Evolutionary conservation across 2,113 vertebrate species (phyloP), one percentile per base, ranked within the genome.

Genomic region (Fulmarus glacialis): DNA sequence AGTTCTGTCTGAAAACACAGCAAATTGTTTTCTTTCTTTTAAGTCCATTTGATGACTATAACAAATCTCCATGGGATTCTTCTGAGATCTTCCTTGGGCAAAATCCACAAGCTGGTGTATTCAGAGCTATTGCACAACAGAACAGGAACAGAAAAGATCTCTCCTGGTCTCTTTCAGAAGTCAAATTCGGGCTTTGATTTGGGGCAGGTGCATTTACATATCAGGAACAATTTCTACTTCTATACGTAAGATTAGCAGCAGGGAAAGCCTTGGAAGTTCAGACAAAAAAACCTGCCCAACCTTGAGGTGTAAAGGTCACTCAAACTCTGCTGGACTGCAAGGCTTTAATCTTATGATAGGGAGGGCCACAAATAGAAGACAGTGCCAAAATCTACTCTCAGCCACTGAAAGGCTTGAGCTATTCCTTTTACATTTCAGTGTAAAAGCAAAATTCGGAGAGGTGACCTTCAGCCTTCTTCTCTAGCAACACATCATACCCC

Each of bases 1-100:
- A 16, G 29, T 66, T 95, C 82, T 73, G 38, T 82, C 66, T 77
- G 55, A 86, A 96, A 92, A 83, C 73, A 90, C 9, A 83, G 48
- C 22, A 53, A 90, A 80, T 84, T 79, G 50, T 86, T 87, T 92
- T 86, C 55, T 75, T 93, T 80, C 84, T 91, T 92, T 84, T 43
- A 62, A 90, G 48, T 77, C n/a, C 30, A 36, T 81, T 87, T 85
- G 79, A 90, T 90, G 75, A 70, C 75, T 96, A 45, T 48, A 86
- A 93, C 82, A 89, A 82, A 59, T 15, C 26, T 78, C 48, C n/a
- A 62, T 3, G 5, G 77, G 77, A 74, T 64, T 72, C 43, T 89
- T 86, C 77, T 55, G 48, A 97, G 75, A 66, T n/a, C 34, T 52
- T 87, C 59, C 56, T n/a, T 60, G 29, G 32, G 73, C 71, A 95